Conservation (phyloP, 2,797 vertebrate genomes). For the Babyrousa celebensis region DNA sequence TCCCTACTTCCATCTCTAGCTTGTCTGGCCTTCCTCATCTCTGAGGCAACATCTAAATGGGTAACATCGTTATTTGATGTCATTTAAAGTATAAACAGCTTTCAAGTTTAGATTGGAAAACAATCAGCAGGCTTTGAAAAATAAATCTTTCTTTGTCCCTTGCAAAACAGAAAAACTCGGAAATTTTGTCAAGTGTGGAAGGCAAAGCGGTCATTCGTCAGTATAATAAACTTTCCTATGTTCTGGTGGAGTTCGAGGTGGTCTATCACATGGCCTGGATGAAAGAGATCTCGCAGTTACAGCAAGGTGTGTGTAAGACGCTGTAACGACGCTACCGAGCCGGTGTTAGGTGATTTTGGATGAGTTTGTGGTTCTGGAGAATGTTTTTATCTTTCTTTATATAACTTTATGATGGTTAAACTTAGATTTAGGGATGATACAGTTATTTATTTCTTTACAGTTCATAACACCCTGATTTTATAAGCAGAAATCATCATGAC, state of each 20-base stretch:
- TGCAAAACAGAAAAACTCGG: conserved; percentile 91
- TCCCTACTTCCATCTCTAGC: background rate
- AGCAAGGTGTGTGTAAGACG: conserved; percentile 90
- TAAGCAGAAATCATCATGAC: background rate
- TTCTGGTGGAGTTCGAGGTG: conserved; percentile 92
- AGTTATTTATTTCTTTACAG: conserved; percentile 57
- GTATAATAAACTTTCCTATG: conserved; percentile 92
- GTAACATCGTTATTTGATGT: background rate
- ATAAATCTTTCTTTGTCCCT: conserved; percentile 39
- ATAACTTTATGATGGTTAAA: background rate
- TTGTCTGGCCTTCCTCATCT: background rate
- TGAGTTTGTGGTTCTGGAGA: background rate
- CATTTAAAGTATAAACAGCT: conserved; percentile 45
- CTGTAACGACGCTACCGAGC: fast-evolving
- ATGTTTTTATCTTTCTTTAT: background rate
- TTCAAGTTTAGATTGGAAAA: background rate
- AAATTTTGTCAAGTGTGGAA: conserved; percentile 91
- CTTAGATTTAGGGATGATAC: conserved; percentile 6
- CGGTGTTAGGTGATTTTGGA: background rate
- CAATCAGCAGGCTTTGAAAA: conserved; percentile 75
- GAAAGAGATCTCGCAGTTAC: conserved; percentile 91
- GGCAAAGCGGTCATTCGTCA: conserved; percentile 92
- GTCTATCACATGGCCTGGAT: conserved; percentile 92
- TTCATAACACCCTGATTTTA: conserved; percentile 58
- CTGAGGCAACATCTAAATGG: conserved; percentile 33